These are phyloP conservation scores for Oncorhynchus nerka DNA, from an alignment of 2,113 vertebrate genomes.

Conservation along the genomic window DNA sequence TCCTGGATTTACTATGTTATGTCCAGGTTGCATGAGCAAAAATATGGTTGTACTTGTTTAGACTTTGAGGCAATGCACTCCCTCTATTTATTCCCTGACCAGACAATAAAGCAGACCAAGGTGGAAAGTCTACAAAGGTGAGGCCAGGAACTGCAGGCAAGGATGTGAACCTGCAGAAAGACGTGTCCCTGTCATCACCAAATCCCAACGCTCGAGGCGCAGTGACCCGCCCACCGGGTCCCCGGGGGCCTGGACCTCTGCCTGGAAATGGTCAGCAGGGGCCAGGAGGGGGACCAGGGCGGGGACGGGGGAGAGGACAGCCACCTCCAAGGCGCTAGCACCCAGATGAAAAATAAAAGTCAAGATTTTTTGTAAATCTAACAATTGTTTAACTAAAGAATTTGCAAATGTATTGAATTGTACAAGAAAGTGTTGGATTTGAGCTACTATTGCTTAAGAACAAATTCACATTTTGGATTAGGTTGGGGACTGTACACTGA, in stretches of 20 bases:
- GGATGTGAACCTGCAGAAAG: slow-evolving; percentile 64
- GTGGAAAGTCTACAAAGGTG: slow-evolving; percentile 64
- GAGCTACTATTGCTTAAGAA: no score
- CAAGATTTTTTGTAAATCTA: no score
- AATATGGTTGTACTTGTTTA: not conserved
- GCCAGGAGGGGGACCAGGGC: slow-evolving; percentile 26
- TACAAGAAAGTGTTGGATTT: no score
- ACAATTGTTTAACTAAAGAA: no score
- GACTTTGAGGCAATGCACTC: not conserved
- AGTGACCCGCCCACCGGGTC: slow-evolving; percentile 54
- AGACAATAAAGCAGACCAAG: slow-evolving; percentile 61
- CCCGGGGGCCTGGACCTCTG: slow-evolving; percentile 33
- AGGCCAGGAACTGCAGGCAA: slow-evolving; percentile 61
- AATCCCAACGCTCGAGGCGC: slow-evolving; percentile 61
- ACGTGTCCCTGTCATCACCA: slow-evolving; percentile 51
- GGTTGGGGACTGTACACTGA: no score
- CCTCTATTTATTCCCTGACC: not conserved
- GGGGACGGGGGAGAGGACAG: slow-evolving; percentile 53
- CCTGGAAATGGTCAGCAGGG: slow-evolving; percentile 50
- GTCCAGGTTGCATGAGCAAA: no score
- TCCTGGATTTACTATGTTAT: no score
- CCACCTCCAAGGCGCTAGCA: slow-evolving; percentile 42
- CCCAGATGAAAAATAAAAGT: not conserved
- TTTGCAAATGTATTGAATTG: no score
- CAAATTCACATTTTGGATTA: no score